phyloP scores from a whole-genome alignment of 2,888 invertebrate species.

The Lamellibrachia columna region DNA sequence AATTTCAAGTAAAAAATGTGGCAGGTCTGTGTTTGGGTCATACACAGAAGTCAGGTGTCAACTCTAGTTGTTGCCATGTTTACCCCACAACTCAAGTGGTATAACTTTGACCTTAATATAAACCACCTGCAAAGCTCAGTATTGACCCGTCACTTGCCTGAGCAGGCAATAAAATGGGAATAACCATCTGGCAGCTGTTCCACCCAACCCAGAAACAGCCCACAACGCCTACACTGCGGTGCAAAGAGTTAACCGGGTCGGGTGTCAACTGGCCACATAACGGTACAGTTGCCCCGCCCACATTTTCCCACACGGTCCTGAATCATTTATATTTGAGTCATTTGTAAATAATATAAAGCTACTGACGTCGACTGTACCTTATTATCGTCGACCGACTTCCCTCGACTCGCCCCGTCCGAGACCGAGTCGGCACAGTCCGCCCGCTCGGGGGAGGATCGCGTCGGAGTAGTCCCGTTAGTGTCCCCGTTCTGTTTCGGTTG shows the following conservation, averaged over 20 bases:
- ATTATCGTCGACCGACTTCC: neutral
- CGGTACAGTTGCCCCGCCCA: neutral
- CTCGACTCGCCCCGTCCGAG: neutral
- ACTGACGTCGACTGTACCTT: neutral
- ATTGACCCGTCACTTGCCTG: neutral
- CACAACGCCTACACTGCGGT: neutral
- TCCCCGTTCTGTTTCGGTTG: conserved; percentile 11
- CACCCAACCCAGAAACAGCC: conserved; percentile 1
- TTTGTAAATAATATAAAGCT: neutral
- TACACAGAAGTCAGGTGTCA: neutral
- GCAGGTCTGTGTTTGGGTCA: too few relatives aligned
- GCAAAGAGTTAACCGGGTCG: neutral
- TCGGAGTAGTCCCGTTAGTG: conserved; percentile 6
- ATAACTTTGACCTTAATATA: neutral
- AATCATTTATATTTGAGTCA: neutral
- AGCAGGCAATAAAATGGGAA: conserved; percentile 2
- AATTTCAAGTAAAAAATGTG: too few relatives aligned
- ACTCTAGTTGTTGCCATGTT: neutral
- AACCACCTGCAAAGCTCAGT: neutral
- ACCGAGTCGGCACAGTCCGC: neutral
- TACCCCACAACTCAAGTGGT: neutral
- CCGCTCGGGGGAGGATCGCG: neutral
- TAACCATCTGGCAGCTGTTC: neutral
- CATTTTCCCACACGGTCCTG: neutral
- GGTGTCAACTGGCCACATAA: neutral